Base-by-base conservation (phyloP, 2,888 invertebrate genomes). In the Timandra comae region DNA sequence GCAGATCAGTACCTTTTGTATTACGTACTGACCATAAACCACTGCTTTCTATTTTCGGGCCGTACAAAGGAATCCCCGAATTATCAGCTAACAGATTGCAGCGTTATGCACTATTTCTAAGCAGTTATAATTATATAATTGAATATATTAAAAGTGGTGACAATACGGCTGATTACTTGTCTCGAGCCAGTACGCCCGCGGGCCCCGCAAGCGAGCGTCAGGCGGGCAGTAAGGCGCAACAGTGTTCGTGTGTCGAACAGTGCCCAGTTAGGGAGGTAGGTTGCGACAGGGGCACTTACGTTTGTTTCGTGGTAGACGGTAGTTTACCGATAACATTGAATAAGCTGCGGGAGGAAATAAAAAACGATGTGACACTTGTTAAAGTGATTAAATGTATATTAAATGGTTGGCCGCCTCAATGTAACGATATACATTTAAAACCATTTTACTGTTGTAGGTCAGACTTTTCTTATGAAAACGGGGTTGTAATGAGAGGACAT, bases 21-120 rank as follows among this genome's bases (percentile, higher is more conserved):
- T 35, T 53, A 11, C 31, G 46, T 3, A 46, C 49, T 4, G 46
- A 47, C 5, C 56, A 56, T 11, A 52, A 52, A 24, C 55, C 59
- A 1, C 29, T 56, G 4, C 9, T 52, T 2, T 36, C 52, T 3
- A 56, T 58, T 19, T 57, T 52, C 7, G 52, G 55, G 0, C 46
- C 47, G 1, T 7, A 49, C 10, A 41, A 40, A 10, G 60, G 52
- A 2, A 39, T 60, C 9, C 57, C 60, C 0, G 55, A 53, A 22
- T 39, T 57, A 1, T 43, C 52, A 0, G 54, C 51, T 1, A 57
- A 52, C 23, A 29, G 57, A 1, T 20, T 54, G 7, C 51, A 56
- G 24, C 39, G 55, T 0, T 54, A 54, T 13, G 54, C 52, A 0
- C 35, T 57, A 19, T 59, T 50, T 27, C 13, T 56, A 12, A 29